Evolutionary conservation across 2,888 invertebrate species (phyloP).

Genomic region (Griposia aprilina): DNA sequence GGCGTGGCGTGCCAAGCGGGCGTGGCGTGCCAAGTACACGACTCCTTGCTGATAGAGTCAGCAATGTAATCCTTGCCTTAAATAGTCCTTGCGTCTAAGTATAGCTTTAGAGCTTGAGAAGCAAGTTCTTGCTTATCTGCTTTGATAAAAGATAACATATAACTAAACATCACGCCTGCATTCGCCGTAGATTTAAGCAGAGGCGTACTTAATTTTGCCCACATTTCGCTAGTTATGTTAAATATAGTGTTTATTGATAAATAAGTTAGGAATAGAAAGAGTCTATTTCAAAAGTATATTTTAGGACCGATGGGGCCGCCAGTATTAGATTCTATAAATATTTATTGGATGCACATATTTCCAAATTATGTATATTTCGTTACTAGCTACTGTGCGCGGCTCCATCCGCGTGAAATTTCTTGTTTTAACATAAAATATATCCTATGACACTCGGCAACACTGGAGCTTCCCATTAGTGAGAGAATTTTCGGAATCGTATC

Average conservation of each 20-base stretch:
- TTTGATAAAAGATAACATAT: not conserved
- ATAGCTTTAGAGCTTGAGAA: not conserved
- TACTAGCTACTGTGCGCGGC: not conserved
- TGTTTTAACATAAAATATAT: not conserved
- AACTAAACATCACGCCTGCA: not conserved
- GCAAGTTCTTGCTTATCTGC: not conserved
- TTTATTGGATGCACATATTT: not conserved
- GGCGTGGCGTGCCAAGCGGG: constrained; percentile 50
- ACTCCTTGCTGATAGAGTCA: constrained; percentile 5
- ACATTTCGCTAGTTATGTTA: too few species aligned
- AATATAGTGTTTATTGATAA: too few species aligned
- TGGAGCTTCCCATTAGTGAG: too few species aligned
- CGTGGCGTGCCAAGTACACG: constrained; percentile 29
- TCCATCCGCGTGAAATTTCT: not conserved
- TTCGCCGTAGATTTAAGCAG: not conserved
- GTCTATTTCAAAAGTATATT: not conserved
- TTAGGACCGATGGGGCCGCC: too few species aligned
- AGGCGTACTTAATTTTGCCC: too few species aligned
- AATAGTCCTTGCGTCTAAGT: constrained; percentile 12
- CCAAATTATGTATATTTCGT: not conserved
- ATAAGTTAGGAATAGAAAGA: not conserved
- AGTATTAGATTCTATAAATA: not conserved
- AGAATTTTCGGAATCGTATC: too few species aligned
- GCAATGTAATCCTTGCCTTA: constrained; percentile 21
- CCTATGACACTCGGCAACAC: not conserved